phyloP scores from a whole-genome alignment of 1,140 invertebrate species.

The Anagrus nilaparvatae region DNA sequence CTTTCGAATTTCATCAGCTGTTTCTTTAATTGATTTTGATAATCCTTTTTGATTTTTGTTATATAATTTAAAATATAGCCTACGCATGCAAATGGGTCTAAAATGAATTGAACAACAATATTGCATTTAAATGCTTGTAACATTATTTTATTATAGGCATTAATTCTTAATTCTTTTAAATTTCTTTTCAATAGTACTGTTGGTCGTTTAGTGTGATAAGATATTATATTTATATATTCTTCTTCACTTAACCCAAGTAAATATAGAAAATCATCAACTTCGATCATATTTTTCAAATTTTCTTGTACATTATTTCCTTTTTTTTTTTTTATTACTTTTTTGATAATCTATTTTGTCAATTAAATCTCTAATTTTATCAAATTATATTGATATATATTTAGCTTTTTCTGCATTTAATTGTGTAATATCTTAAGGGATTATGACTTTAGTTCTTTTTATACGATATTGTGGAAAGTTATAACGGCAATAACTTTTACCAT shows the following conservation, averaged over 20 bases:
- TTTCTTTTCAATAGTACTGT: constrained; percentile 11
- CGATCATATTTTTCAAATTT: too few species aligned
- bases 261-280: constrained; percentile 1
- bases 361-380: background rate
- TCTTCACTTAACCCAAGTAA: background rate
- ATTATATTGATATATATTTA: background rate
- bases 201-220: constrained; percentile 3
- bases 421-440: constrained; percentile 8
- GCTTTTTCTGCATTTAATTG: background rate
- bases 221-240: constrained; percentile 1
- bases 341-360: background rate
- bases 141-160: constrained; percentile 14
- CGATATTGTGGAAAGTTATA: constrained; percentile 16
- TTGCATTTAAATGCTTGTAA: constrained; percentile 10
- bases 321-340: background rate
- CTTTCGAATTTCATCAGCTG: constrained; percentile 4
- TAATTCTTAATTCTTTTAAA: constrained; percentile 10
- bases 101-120: constrained; percentile 13
- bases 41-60: constrained; percentile 5
- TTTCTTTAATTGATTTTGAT: constrained; percentile 8
- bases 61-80: constrained; percentile 5
- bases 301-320: too few species aligned
- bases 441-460: constrained; percentile 13
- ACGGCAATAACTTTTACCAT: constrained; percentile 13
- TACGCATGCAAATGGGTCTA: constrained; percentile 5